phyloP scores from a whole-genome alignment of 2,888 invertebrate genomes.

The Agrilus biguttatus region DNA sequence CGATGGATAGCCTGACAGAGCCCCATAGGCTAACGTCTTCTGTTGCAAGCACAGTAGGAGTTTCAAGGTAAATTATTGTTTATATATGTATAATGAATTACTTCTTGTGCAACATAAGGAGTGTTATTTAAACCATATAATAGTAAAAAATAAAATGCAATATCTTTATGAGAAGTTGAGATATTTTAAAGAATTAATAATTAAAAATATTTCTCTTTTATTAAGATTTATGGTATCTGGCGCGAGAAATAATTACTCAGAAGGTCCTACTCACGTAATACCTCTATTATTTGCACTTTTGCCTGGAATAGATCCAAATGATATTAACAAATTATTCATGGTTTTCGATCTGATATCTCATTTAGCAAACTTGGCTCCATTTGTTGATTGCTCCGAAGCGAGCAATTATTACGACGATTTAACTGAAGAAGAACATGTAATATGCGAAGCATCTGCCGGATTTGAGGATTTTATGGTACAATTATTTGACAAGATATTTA shows the following conservation, averaged over 20 bases:
- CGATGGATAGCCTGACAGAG: conserved; percentile 75
- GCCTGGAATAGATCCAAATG: conserved; percentile 85
- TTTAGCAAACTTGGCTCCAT: conserved; percentile 62
- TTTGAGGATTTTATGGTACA: conserved; percentile 82
- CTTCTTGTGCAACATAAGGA: neutral
- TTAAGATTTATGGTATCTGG: conserved; percentile 33
- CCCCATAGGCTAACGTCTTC: conserved; percentile 69
- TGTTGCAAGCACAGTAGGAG: conserved; percentile 53
- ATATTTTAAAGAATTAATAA: conserved; percentile 19
- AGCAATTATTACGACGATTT: conserved; percentile 49
- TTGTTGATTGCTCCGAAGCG: conserved; percentile 74
- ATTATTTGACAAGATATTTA: conserved; percentile 64
- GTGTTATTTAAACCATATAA: too few species aligned
- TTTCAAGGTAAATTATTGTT: conserved; percentile 36
- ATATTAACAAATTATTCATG: conserved; percentile 58
- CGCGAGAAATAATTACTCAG: conserved; percentile 43
- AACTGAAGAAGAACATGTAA: conserved; percentile 58
- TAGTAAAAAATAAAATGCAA: too few species aligned
- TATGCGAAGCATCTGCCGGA: conserved; percentile 70
- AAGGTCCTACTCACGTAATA: conserved; percentile 68
- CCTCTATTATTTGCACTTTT: conserved; percentile 66
- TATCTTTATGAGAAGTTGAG: neutral
- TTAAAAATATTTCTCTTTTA: neutral
- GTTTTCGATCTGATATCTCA: conserved; percentile 68
- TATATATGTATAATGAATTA: neutral